Evolutionary conservation across 1,140 invertebrate species (phyloP).

Genomic region (Piezodorus guildinii): DNA sequence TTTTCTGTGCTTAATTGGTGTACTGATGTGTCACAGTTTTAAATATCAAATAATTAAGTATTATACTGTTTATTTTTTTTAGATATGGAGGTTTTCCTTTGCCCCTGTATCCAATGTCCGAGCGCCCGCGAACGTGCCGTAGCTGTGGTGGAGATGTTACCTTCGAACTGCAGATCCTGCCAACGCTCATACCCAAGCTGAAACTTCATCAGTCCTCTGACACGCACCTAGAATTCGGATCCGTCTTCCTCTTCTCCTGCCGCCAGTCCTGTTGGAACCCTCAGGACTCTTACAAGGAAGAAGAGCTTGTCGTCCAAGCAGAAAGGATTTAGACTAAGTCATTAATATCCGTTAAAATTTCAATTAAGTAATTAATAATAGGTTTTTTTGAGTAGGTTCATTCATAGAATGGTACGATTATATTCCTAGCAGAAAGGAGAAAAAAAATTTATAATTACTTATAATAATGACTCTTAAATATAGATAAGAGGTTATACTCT

Average conservation of each 20-base stretch:
- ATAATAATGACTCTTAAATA: too few species aligned
- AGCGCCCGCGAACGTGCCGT: conserved; percentile 43
- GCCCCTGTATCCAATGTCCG: conserved; percentile 47
- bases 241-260: conserved; percentile 68
- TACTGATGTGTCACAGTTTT: too few species aligned
- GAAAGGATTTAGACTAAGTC: conserved; percentile 40
- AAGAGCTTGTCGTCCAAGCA: conserved; percentile 61
- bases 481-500: too few species aligned
- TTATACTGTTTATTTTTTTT: conserved; percentile 25
- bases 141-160: conserved; percentile 57
- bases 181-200: conserved; percentile 60
- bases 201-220: conserved; percentile 38
- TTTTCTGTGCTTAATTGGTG: too few species aligned
- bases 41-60: too few species aligned
- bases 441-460: too few species aligned
- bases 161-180: conserved; percentile 72
- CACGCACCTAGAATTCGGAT: conserved; percentile 62
- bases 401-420: too few species aligned
- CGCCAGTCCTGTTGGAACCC: conserved; percentile 68
- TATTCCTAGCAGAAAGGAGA: too few species aligned
- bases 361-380: too few species aligned
- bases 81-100: conserved; percentile 53
- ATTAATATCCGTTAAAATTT: too few species aligned
- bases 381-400: too few species aligned
- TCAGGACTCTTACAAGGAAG: conserved; percentile 51